A percentile compares a stretch with the other conserved stretches of the same genome.
These are phyloP conservation scores for Phenganax stokvisi DNA, from an alignment of 92 coral and sea anemone species.

Conservation along the genomic window DNA sequence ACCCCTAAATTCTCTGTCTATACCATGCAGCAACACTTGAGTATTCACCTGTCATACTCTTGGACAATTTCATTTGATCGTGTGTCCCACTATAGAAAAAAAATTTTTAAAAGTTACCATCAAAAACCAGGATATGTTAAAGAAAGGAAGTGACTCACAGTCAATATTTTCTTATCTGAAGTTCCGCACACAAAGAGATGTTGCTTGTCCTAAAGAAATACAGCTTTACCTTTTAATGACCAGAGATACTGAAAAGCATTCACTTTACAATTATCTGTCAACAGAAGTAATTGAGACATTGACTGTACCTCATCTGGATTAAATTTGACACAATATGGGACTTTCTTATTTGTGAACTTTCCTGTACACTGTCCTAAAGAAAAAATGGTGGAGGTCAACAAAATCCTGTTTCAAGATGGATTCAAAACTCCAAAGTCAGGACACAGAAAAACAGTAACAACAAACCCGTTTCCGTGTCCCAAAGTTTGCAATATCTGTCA, in stretches of 20 bases:
- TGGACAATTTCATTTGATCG: constrained; percentile 95
- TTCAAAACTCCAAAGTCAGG: background rate
- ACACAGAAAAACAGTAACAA: background rate
- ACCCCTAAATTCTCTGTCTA: background rate
- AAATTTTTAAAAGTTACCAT: background rate
- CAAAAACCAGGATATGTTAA: background rate
- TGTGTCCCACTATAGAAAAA: constrained; percentile 74
- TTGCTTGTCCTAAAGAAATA: constrained; percentile 71
- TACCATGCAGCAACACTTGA: background rate
- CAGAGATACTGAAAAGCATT: background rate
- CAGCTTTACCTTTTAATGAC: background rate
- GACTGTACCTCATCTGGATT: constrained; percentile 84
- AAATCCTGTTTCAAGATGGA: background rate
- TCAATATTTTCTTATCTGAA: constrained; percentile 91
- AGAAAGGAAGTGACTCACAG: constrained; percentile 49
- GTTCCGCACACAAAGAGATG: constrained; percentile 97
- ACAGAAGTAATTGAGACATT: no score
- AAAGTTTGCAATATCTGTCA: constrained; percentile 95
- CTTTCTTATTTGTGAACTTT: constrained; percentile 80
- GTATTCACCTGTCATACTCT: constrained; percentile 83
- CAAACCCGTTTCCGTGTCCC: constrained; percentile 98
- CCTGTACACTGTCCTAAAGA: constrained; percentile 81
- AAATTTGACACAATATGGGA: constrained; percentile 95
- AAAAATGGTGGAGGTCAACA: background rate
- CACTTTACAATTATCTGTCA: no score